Evolutionary conservation across 2,113 vertebrate species (phyloP).

Genomic region (Myotis davidii): DNA sequence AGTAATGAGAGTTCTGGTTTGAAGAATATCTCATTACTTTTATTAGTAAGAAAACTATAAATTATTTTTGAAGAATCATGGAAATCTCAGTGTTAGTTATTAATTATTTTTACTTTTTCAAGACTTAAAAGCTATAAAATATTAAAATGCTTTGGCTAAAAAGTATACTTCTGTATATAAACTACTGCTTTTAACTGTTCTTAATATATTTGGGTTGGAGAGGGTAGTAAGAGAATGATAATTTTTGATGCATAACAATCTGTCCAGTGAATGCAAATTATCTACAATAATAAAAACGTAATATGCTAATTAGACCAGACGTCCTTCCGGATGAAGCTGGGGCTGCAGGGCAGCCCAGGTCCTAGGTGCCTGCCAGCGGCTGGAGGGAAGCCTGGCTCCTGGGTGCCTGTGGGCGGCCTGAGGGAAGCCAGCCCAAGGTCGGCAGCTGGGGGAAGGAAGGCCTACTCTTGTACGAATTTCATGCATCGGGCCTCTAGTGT

Average conservation of each 20-base stretch:
- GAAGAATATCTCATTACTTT: conserved; percentile 68
- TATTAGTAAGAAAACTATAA: conserved; percentile 71
- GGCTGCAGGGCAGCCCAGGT: too few species aligned
- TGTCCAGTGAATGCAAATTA: conserved; percentile 82
- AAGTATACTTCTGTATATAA: conserved; percentile 43
- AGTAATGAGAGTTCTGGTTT: conserved; percentile 68
- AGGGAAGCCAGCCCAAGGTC: too few species aligned
- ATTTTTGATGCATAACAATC: conserved; percentile 81
- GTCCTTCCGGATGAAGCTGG: too few species aligned
- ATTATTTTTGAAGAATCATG: conserved; percentile 67
- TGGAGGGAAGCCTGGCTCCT: too few species aligned
- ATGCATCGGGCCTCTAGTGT: background rate
- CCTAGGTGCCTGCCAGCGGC: too few species aligned
- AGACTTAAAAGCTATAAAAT: conserved; percentile 71
- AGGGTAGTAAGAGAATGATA: conserved; percentile 63
- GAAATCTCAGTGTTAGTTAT: conserved; percentile 56
- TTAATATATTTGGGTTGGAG: conserved; percentile 35
- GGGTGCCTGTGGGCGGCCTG: too few species aligned
- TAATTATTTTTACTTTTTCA: conserved; percentile 76
- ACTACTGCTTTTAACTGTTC: conserved; percentile 69
- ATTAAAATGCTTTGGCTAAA: conserved; percentile 71
- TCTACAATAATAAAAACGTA: too few species aligned
- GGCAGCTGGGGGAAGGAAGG: too few species aligned
- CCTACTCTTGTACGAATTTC: too few species aligned
- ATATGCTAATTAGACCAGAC: too few species aligned